Conservation (phyloP, 2,113 vertebrate species). For the Peucedramus taeniatus region DNA sequence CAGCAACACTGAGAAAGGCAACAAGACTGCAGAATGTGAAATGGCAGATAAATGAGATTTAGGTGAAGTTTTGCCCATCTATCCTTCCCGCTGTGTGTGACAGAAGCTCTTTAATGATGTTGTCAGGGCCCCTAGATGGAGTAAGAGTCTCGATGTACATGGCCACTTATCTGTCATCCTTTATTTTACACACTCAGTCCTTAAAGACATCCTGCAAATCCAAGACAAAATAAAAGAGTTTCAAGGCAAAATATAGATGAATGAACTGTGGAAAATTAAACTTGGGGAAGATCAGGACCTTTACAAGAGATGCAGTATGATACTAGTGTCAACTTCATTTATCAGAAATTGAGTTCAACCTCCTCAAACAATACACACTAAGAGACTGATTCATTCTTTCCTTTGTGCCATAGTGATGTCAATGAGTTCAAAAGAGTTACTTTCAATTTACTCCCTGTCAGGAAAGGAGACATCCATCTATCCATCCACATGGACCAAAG, state of each 20-base stretch:
- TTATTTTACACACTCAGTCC: neutral
- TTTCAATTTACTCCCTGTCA: constrained; percentile 21
- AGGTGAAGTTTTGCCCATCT: neutral
- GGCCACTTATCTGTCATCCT: neutral
- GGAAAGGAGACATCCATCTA: neutral
- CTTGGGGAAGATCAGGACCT: constrained; percentile 5
- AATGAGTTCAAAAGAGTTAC: neutral
- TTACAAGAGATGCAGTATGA: constrained; percentile 7
- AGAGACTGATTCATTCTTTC: neutral
- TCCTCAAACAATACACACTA: neutral
- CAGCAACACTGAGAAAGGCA: neutral
- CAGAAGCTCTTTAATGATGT: neutral
- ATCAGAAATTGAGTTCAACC: constrained; percentile 25
- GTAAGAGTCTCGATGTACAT: neutral
- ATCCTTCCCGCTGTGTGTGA: neutral
- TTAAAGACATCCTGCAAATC: neutral
- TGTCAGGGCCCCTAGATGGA: constrained; percentile 37
- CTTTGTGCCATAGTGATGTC: neutral
- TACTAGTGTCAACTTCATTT: neutral
- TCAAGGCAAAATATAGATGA: neutral
- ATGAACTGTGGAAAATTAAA: constrained; percentile 30
- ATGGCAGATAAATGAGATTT: neutral
- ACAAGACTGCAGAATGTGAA: neutral
- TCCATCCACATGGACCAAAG: neutral
- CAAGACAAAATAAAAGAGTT: neutral